Evolutionary conservation across 2,888 invertebrate genomes (phyloP).

Genomic region (Galerucella nymphaeae): DNA sequence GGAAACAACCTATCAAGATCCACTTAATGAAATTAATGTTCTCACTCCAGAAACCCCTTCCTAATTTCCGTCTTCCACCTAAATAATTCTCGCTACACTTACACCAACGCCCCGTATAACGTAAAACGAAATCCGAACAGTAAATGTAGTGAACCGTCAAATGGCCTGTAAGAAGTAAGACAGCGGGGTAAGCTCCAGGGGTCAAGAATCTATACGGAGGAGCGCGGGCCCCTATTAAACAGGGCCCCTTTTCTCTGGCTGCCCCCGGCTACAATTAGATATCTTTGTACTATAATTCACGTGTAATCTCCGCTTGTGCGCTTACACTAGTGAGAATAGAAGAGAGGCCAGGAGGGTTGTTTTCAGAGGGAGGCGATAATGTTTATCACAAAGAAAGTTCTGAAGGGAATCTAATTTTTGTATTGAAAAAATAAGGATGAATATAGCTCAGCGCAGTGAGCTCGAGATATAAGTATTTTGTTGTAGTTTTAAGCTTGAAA

Average conservation of each 20-base stretch:
- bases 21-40: neutral
- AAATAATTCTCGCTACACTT: constrained; percentile 20
- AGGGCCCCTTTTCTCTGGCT: constrained; percentile 48
- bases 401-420: neutral
- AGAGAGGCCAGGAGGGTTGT: constrained; percentile 11
- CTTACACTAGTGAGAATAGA: constrained; percentile 42
- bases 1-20: neutral
- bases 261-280: constrained; percentile 66
- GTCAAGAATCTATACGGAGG: constrained; percentile 56
- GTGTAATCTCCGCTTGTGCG: constrained; percentile 68
- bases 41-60: neutral
- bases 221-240: constrained; percentile 12
- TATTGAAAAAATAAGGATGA: neutral
- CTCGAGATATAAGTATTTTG: too few relatives aligned
- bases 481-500: too few relatives aligned
- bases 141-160: constrained; percentile 66
- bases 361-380: constrained; percentile 10
- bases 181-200: constrained; percentile 50
- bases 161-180: constrained; percentile 62
- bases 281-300: constrained; percentile 71
- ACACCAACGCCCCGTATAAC: constrained; percentile 56
- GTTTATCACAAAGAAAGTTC: neutral
- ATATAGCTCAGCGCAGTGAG: too few relatives aligned
- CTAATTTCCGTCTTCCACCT: neutral
- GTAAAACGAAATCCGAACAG: constrained; percentile 60